phyloP scores from a whole-genome alignment of 2,888 invertebrate species.

The Drosophila lacicola region DNA sequence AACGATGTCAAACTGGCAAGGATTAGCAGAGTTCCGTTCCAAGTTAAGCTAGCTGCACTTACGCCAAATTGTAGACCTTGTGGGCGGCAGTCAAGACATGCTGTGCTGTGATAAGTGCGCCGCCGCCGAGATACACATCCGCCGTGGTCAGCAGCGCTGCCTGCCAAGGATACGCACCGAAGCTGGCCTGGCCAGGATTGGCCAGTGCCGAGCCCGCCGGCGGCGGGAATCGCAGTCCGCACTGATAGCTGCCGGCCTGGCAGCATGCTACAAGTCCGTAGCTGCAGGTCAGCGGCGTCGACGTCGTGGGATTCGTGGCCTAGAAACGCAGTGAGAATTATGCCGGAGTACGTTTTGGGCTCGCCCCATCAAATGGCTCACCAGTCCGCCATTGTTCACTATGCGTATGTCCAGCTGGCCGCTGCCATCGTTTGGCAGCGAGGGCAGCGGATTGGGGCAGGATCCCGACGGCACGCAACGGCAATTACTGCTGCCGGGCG shows the following conservation, averaged over 20 bases:
- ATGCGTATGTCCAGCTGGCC: constrained; percentile 88
- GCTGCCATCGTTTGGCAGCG: constrained; percentile 85
- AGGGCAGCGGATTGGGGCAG: constrained; percentile 76
- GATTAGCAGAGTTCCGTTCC: constrained; percentile 3
- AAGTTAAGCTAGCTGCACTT: constrained; percentile 77
- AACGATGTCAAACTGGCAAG: constrained; percentile 82
- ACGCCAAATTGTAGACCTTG: constrained; percentile 88
- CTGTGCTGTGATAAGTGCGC: constrained; percentile 88
- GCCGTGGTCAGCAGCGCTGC: constrained; percentile 87
- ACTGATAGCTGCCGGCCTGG: constrained; percentile 81
- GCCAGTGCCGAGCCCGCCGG: constrained; percentile 82
- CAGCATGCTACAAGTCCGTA: constrained; percentile 81
- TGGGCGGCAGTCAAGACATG: constrained; percentile 92
- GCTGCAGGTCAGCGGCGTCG: constrained; percentile 67
- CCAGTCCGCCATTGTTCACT: constrained; percentile 86
- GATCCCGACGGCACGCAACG: constrained; percentile 84
- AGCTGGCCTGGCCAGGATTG: constrained; percentile 87
- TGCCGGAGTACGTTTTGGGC: no score
- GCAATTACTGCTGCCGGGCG: constrained; percentile 69
- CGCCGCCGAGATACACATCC: constrained; percentile 90
- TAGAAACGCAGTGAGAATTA: constrained; percentile 16
- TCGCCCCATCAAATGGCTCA: constrained; percentile 19
- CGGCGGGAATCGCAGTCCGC: constrained; percentile 82
- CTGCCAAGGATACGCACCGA: constrained; percentile 91
- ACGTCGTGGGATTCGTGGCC: constrained; percentile 45